Conservation (phyloP, 1,140 invertebrate species). For the Samia ricini region DNA sequence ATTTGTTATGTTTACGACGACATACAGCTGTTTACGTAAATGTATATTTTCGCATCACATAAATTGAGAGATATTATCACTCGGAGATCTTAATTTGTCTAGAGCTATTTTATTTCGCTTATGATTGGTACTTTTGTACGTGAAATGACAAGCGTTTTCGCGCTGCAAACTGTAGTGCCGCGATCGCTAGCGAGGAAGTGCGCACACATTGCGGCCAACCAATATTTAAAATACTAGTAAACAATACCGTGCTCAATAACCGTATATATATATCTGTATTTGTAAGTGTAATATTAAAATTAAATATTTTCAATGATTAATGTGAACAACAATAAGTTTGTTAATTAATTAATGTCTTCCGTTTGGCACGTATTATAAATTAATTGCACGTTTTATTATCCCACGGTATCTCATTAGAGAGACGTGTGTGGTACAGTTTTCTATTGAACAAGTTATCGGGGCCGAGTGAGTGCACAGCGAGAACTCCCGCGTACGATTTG, state of each 20-base stretch:
- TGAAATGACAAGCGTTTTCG: neutral
- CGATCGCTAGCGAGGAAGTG: neutral
- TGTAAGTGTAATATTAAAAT: slow-evolving; percentile 70
- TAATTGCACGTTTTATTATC: slow-evolving; percentile 66
- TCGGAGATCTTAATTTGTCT: neutral
- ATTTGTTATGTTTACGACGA: neutral
- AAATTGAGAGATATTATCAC: too few relatives aligned
- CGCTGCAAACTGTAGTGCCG: neutral
- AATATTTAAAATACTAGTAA: slow-evolving; percentile 59
- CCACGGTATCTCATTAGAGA: slow-evolving; percentile 41
- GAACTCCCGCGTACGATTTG: slow-evolving; percentile 65
- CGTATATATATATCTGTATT: slow-evolving; percentile 71
- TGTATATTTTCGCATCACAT: neutral
- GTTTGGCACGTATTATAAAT: slow-evolving; percentile 71
- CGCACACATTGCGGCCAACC: slow-evolving; percentile 26
- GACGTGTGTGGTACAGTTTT: slow-evolving; percentile 31
- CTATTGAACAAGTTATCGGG: slow-evolving; percentile 38
- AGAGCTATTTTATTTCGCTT: too few relatives aligned
- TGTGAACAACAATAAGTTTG: slow-evolving; percentile 62
- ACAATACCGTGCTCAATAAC: slow-evolving; percentile 72
- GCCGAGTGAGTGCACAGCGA: slow-evolving; percentile 67
- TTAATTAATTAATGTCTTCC: slow-evolving; percentile 75
- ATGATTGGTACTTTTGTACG: neutral
- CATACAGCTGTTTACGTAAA: neutral
- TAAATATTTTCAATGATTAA: slow-evolving; percentile 56